These are phyloP conservation scores for Antigone vipio DNA, from an alignment of 2,113 vertebrate species.

Conservation along the genomic window DNA sequence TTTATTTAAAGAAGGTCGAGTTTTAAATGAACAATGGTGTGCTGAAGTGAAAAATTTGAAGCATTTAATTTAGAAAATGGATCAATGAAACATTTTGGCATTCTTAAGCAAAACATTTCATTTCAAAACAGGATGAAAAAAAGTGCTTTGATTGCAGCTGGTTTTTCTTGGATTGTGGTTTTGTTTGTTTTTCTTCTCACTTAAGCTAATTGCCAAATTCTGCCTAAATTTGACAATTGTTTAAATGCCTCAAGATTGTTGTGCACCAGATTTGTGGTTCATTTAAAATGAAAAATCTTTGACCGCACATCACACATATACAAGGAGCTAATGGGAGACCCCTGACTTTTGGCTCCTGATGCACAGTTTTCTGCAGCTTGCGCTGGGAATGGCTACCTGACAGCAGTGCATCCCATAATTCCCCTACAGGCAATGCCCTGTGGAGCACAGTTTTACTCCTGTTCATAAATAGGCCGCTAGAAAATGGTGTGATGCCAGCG, in stretches of 20 bases:
- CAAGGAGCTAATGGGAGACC: not conserved
- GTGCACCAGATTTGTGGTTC: not conserved
- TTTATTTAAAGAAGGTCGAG: not conserved
- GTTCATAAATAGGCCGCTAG: not conserved
- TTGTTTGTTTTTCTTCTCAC: not conserved
- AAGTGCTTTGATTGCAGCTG: not conserved
- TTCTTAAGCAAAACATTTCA: constrained; percentile 20
- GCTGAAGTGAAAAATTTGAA: constrained; percentile 21
- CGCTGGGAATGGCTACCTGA: not conserved
- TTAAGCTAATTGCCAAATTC: constrained; percentile 2
- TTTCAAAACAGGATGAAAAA: not conserved
- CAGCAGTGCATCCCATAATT: not conserved
- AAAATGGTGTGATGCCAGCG: accelerated
- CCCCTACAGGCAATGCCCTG: accelerated
- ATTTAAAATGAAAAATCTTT: not conserved
- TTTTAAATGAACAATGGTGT: not conserved
- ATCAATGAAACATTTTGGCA: constrained; percentile 22
- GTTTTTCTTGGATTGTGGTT: not conserved
- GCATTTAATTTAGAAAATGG: constrained; percentile 26
- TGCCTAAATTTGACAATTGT: not conserved
- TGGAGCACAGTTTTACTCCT: not conserved
- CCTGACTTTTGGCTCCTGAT: not conserved
- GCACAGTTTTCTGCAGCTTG: not conserved
- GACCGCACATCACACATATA: not conserved
- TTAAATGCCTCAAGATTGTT: not conserved